These are phyloP conservation scores for Drosophila nasuta DNA, from an alignment of 1,140 invertebrate genomes.

Conservation along the genomic window DNA sequence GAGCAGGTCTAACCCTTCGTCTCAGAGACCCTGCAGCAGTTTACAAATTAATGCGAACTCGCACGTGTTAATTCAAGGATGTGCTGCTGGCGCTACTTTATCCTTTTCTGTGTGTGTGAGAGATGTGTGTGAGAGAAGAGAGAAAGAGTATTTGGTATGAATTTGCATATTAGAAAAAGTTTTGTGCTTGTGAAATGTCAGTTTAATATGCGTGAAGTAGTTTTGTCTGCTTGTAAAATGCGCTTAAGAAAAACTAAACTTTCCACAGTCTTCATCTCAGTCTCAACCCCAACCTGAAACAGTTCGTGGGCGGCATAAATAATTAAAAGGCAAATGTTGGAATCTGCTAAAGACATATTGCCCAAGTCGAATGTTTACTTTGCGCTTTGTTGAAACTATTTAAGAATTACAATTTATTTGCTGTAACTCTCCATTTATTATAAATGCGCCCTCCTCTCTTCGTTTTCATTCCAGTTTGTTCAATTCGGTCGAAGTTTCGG, in stretches of 20 bases:
- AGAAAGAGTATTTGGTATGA: constrained; percentile 58
- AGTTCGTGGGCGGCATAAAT: constrained; percentile 70
- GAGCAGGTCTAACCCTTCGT: neutral
- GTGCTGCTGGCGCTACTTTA: constrained; percentile 60
- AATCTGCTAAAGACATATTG: constrained; percentile 36
- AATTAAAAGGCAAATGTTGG: constrained; percentile 55
- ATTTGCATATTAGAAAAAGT: constrained; percentile 83
- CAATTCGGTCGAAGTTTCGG: neutral
- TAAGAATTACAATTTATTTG: neutral
- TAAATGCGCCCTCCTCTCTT: neutral
- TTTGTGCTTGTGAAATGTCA: constrained; percentile 78
- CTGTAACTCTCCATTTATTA: neutral
- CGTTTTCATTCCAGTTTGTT: neutral
- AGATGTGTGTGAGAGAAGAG: constrained; percentile 4
- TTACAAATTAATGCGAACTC: constrained; percentile 82
- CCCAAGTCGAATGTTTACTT: constrained; percentile 16
- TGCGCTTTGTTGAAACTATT: neutral
- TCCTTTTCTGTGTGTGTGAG: constrained; percentile 22
- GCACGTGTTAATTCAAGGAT: constrained; percentile 83
- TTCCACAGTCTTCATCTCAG: constrained; percentile 43
- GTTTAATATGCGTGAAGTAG: constrained; percentile 83
- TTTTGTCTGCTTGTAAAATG: constrained; percentile 63
- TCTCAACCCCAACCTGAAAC: neutral
- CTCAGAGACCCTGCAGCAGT: constrained; percentile 47
- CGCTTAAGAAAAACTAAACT: constrained; percentile 72